Conservation (phyloP, 2,888 invertebrate genomes). For the Agriotes lineatus region DNA sequence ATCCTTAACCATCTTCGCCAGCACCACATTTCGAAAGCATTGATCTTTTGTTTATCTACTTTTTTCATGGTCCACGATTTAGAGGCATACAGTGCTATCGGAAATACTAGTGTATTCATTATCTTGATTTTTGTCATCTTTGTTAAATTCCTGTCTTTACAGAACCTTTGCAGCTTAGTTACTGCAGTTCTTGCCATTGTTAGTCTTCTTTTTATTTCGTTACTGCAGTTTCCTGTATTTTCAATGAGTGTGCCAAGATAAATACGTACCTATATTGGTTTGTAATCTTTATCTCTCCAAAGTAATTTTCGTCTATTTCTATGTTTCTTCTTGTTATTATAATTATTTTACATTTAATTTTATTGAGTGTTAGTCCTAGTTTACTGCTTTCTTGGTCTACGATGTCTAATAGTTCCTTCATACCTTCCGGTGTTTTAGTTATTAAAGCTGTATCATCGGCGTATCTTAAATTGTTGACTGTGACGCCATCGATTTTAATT, state of each 20-base stretch:
- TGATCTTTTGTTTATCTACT: conserved; percentile 6
- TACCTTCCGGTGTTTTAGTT: no score
- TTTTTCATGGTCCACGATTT: no score
- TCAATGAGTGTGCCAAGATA: conserved; percentile 10
- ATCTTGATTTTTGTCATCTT: conserved; percentile 3
- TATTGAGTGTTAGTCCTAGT: neutral
- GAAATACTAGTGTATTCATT: conserved; percentile 9
- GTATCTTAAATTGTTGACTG: no score
- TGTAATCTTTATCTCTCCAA: neutral
- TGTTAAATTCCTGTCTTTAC: neutral
- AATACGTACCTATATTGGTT: conserved; percentile 4
- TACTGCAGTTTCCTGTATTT: neutral
- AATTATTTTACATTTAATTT: conserved; percentile 1
- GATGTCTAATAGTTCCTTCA: no score
- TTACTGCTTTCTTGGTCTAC: neutral
- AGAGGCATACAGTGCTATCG: neutral
- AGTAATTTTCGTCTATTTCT: conserved; percentile 3
- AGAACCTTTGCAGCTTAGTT: conserved; percentile 1
- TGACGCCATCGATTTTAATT: no score
- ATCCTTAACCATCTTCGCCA: neutral
- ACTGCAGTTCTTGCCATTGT: neutral
- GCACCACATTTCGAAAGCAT: conserved; percentile 1
- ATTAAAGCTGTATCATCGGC: no score
- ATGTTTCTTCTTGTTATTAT: neutral
- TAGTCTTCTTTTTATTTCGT: conserved; percentile 1